These are phyloP conservation scores for Nudaria mundana DNA, from an alignment of 2,888 invertebrate genomes.

Conservation along the genomic window DNA sequence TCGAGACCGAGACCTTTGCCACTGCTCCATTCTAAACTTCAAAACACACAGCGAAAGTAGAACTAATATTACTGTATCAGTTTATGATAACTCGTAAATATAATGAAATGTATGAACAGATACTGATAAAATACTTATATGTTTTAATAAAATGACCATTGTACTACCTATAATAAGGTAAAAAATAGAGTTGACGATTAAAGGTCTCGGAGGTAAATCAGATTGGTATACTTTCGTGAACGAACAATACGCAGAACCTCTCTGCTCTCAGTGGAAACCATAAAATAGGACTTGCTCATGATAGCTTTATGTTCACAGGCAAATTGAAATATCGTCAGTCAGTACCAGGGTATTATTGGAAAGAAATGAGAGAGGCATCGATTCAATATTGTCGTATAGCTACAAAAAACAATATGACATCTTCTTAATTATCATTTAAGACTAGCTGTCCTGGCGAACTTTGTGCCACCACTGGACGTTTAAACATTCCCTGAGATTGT, in stretches of 20 bases:
- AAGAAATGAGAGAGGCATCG: too few relatives aligned
- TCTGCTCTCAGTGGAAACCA: not conserved
- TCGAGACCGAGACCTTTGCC: conserved; percentile 67
- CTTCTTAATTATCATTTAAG: too few relatives aligned
- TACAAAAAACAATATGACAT: too few relatives aligned
- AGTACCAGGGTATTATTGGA: too few relatives aligned
- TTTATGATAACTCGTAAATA: conserved; percentile 44
- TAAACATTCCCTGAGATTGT: too few relatives aligned
- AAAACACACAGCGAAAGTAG: conserved; percentile 52
- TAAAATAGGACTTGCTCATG: too few relatives aligned
- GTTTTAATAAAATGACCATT: conserved; percentile 27
- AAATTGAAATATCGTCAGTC: too few relatives aligned
- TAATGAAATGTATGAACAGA: conserved; percentile 34
- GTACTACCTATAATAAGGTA: not conserved
- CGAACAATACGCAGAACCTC: not conserved
- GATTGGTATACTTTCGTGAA: not conserved
- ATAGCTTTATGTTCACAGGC: too few relatives aligned
- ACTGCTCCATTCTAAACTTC: conserved; percentile 43
- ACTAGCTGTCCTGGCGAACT: too few relatives aligned
- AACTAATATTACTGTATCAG: conserved; percentile 44
- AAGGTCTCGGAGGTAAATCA: not conserved
- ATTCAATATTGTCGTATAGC: too few relatives aligned
- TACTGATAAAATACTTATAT: conserved; percentile 38
- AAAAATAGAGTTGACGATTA: not conserved
- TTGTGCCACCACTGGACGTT: too few relatives aligned